Evolutionary conservation across 2,797 vertebrate species (phyloP), one percentile per base, ranked within the genome.

Genomic region (Rhynchotus rufescens): DNA sequence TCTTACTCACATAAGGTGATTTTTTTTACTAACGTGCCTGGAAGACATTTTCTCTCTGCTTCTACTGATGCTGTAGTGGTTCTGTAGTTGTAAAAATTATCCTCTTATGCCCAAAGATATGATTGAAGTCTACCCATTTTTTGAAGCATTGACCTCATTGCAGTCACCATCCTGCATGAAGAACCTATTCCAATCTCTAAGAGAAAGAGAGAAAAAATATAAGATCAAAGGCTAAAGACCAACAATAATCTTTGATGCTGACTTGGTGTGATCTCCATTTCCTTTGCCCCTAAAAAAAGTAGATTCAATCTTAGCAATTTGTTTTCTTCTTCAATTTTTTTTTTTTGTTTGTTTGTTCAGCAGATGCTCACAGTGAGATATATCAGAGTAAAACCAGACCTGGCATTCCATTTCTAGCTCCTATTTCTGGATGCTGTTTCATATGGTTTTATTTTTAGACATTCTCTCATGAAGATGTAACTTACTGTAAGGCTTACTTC

Each of bases 401-500:
- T 61, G 2, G 8, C 25, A 73, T 76, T 89, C 28, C 28, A 54
- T 28, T 85, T 88, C 17, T 26, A 90, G 30, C 15, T 40, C 0
- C 6, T 51, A 56, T 47, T 88, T n/a, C 66, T 68, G 65, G 45
- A 17, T 57, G 38, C 34, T 80, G 47, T 56, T 85, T 94, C 90
- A 93, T 88, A 89, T 93, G 93, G 84, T 95, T 96, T 95, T 88
- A 80, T 85, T 96, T 96, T 96, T 79, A 89, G 93, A 71, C n/a
- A 42, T 79, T 91, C 86, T 83, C 77, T 60, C 68, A 78, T 92
- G 82, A 94, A 85, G 82, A 87, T 93, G 92, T 92, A 94, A 87
- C 91, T 93, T 92, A 96, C 88, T 96, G 95, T 90, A 96, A 69
- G 84, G 93, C 96, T 96, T 94, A 94, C 88, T 92, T 77, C 61